Evolutionary conservation across 2,113 vertebrate genomes (phyloP).

Genomic region (Oenanthe melanoleuca): DNA sequence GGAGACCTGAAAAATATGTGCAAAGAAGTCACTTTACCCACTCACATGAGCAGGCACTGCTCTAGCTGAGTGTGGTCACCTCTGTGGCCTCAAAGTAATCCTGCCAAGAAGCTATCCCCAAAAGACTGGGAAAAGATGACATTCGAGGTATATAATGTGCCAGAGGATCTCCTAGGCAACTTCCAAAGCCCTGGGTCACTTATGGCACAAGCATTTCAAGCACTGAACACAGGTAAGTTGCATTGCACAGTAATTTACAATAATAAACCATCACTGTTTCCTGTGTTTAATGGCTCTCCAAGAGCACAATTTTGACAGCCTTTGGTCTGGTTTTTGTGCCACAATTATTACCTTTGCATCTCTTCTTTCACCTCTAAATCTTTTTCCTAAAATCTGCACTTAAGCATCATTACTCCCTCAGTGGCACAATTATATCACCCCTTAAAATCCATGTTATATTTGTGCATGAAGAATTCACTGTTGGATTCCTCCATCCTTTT

Average conservation of each 20-base stretch:
- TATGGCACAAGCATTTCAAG: not conserved
- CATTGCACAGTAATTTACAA: not conserved
- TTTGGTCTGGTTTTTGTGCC: not conserved
- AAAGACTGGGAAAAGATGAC: not conserved
- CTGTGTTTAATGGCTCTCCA: not conserved
- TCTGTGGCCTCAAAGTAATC: not conserved
- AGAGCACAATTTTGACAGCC: not conserved
- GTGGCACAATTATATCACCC: not conserved
- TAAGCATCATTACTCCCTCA: not conserved
- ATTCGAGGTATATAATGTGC: not conserved
- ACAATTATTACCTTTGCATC: not conserved
- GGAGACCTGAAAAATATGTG: not conserved
- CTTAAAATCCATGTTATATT: slow-evolving; percentile 16
- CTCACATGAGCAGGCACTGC: not conserved
- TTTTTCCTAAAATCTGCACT: not conserved
- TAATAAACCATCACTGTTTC: not conserved
- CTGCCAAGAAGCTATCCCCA: not conserved
- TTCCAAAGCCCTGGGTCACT: not conserved
- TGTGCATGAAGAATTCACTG: not conserved
- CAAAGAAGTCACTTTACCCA: fast-evolving
- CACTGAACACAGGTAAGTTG: not conserved
- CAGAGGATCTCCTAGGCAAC: not conserved
- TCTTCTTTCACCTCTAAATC: not conserved
- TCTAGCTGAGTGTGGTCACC: not conserved
- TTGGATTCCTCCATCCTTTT: not conserved